These are phyloP conservation scores for Myocastor coypus DNA, from an alignment of 2,113 vertebrate genomes.

Conservation along the genomic window DNA sequence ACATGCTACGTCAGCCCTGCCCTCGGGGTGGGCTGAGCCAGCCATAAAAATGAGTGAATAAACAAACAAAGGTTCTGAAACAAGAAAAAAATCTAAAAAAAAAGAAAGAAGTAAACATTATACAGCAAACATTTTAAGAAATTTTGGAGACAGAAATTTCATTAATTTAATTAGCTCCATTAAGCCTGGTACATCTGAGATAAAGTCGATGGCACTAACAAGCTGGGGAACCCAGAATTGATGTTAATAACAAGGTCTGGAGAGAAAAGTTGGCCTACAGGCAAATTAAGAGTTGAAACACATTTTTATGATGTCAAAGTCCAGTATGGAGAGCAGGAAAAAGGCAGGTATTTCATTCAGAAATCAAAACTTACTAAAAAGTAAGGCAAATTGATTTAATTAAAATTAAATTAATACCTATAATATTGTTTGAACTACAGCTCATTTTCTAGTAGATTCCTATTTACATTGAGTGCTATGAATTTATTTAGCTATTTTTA, in stretches of 20 bases:
- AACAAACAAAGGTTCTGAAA: too few species aligned
- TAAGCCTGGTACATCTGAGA: not conserved
- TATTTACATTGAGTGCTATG: not conserved
- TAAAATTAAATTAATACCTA: constrained; percentile 22
- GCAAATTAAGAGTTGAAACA: not conserved
- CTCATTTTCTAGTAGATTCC: not conserved
- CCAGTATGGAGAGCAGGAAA: too few species aligned
- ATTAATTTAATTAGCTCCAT: not conserved
- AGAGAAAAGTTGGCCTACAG: not conserved
- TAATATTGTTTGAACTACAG: not conserved
- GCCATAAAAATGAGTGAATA: too few species aligned
- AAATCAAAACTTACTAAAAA: not conserved
- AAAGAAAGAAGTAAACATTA: not conserved
- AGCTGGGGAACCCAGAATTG: not conserved
- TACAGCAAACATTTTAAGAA: not conserved
- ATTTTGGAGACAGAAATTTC: not conserved
- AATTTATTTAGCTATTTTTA: not conserved
- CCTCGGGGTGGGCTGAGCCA: too few species aligned
- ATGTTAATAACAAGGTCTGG: not conserved
- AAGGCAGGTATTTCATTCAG: constrained; percentile 18
- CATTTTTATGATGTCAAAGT: constrained; percentile 11
- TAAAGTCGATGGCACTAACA: constrained; percentile 16
- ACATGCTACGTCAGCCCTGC: too few species aligned
- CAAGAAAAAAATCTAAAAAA: too few species aligned
- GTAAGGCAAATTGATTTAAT: not conserved